These are phyloP conservation scores for Montifringilla adamsi DNA, from an alignment of 2,113 vertebrate genomes.

Conservation along the genomic window DNA sequence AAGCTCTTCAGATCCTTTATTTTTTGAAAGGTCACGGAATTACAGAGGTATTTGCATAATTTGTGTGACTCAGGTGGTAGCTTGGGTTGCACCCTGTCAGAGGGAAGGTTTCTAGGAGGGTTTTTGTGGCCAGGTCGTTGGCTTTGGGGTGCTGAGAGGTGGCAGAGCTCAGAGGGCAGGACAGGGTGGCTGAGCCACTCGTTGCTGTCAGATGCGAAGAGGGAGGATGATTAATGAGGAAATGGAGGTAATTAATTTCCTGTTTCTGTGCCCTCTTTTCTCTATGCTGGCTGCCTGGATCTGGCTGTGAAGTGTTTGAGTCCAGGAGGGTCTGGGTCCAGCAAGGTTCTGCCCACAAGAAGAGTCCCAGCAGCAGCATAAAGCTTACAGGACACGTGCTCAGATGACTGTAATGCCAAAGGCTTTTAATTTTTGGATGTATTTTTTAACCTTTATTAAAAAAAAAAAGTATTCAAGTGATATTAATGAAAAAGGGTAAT, in stretches of 20 bases:
- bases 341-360: not conserved
- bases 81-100: rapidly evolving
- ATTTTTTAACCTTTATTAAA: not conserved
- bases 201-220: not conserved
- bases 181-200: not conserved
- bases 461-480: not conserved
- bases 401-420: not conserved
- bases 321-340: not conserved
- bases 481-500: slow-evolving; percentile 12
- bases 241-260: not conserved
- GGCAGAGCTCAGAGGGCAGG: not conserved
- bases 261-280: not conserved
- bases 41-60: not conserved
- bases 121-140: not conserved
- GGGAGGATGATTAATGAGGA: not conserved
- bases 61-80: not conserved
- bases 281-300: not conserved
- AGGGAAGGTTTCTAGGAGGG: not conserved
- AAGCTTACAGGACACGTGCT: not conserved
- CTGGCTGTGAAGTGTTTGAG: not conserved
- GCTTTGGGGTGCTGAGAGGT: not conserved
- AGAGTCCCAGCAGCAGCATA: not conserved
- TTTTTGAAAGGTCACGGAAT: not conserved
- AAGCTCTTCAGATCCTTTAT: not conserved
- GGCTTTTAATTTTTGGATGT: not conserved